Conservation (phyloP, 2,797 vertebrate genomes). For the Mus caroli region DNA sequence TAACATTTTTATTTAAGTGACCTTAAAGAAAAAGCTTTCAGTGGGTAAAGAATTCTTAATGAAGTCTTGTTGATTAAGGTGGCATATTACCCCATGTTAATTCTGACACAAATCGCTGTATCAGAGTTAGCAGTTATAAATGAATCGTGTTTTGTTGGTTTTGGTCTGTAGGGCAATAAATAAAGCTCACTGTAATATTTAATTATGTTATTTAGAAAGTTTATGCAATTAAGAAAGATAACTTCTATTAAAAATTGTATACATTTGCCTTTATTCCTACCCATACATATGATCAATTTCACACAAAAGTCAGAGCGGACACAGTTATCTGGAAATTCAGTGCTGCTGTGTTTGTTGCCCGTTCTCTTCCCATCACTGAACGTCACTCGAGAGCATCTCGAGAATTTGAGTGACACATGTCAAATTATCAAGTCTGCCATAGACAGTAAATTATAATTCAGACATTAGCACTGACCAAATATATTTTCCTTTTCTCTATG, state of each 20-base stretch:
- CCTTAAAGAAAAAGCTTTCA: slow-evolving; percentile 83
- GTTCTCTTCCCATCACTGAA: background rate
- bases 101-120: slow-evolving; percentile 34
- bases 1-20: slow-evolving; percentile 88
- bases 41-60: slow-evolving; percentile 79
- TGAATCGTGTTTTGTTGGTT: slow-evolving; percentile 36
- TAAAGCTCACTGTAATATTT: slow-evolving; percentile 27
- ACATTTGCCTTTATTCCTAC: slow-evolving; percentile 34
- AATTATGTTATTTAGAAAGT: slow-evolving; percentile 64
- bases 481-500: background rate
- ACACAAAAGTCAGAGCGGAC: slow-evolving; percentile 41
- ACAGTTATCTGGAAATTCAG: slow-evolving; percentile 45
- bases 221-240: background rate
- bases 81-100: slow-evolving; percentile 77
- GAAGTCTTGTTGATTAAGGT: slow-evolving; percentile 82
- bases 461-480: slow-evolving; percentile 10
- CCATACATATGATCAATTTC: slow-evolving; percentile 41
- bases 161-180: slow-evolving; percentile 38
- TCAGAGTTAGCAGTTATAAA: background rate
- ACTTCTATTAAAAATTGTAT: slow-evolving; percentile 12
- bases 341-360: background rate
- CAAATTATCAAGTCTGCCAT: background rate
- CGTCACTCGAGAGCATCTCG: background rate
- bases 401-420: slow-evolving; percentile 4
- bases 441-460: slow-evolving; percentile 19